Percentiles rank a stretch among this genome's conserved stretches.
Conservation (phyloP, 2,113 vertebrate genomes). For the Poeciliopsis retropinna region DNA sequence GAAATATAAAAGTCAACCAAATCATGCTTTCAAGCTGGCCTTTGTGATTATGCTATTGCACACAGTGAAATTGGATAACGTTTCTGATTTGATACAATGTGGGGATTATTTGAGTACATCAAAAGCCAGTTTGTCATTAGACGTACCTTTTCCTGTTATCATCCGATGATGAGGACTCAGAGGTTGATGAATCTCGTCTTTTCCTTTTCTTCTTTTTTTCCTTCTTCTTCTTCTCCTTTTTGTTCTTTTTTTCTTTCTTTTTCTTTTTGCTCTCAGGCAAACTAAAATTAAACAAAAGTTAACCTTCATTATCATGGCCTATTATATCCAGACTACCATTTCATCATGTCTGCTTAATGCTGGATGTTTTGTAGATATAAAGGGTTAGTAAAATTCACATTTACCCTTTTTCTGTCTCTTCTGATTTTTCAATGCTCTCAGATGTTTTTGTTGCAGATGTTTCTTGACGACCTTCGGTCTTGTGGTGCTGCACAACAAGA, state of each 20-base stretch:
- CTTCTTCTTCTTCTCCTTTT: conserved; percentile 86
- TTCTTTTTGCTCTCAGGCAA: conserved; percentile 73
- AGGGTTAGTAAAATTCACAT: background rate
- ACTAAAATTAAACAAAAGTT: background rate
- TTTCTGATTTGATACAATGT: background rate
- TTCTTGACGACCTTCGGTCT: conserved; percentile 70
- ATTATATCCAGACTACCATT: background rate
- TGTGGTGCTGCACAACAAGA: conserved; percentile 83
- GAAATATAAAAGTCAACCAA: background rate
- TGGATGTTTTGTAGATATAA: background rate
- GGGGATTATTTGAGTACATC: background rate
- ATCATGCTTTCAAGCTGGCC: background rate
- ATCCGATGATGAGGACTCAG: conserved; percentile 56
- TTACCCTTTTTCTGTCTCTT: conserved; percentile 74
- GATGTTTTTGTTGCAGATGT: conserved; percentile 33
- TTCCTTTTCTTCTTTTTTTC: conserved; percentile 84
- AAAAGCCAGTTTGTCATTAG: background rate
- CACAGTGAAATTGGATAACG: background rate
- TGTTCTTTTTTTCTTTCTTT: conserved; percentile 86
- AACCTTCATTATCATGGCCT: too few relatives aligned
- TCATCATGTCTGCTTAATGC: background rate
- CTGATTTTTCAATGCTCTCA: conserved; percentile 65
- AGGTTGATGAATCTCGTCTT: conserved; percentile 64
- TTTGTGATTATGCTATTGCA: background rate
- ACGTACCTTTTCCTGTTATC: conserved; percentile 76